Conservation (phyloP, 2,888 invertebrate genomes). For the Cecidostiba fungosa region DNA sequence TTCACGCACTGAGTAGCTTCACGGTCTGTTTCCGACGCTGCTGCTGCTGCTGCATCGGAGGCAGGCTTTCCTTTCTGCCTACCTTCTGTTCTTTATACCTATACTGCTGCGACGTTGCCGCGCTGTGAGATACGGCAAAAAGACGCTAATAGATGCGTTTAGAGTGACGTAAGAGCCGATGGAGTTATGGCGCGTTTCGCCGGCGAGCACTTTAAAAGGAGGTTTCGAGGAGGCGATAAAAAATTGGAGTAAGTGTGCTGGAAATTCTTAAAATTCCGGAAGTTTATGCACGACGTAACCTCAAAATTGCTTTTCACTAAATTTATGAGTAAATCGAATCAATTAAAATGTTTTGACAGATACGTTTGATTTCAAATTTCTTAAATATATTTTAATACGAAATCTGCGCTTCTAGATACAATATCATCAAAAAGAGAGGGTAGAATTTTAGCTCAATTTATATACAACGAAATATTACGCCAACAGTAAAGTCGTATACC, state of each 20-base stretch:
- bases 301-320: too few relatives aligned
- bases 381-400: too few relatives aligned
- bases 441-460: too few relatives aligned
- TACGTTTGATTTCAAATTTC: too few relatives aligned
- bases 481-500: too few relatives aligned
- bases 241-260: neutral
- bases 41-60: slow-evolving; percentile 37
- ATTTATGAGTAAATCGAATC: too few relatives aligned
- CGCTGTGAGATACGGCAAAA: neutral
- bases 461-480: too few relatives aligned
- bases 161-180: slow-evolving; percentile 28
- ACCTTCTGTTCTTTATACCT: neutral
- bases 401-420: too few relatives aligned
- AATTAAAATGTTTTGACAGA: too few relatives aligned
- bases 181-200: neutral
- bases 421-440: too few relatives aligned
- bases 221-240: neutral
- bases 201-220: neutral
- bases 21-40: slow-evolving; percentile 74
- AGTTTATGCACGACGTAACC: too few relatives aligned
- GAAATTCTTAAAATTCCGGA: neutral
- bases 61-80: neutral
- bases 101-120: slow-evolving; percentile 40
- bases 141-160: slow-evolving; percentile 36
- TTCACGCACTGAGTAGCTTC: slow-evolving; percentile 75